A percentile compares a stretch with the other conserved stretches of the same genome.
phyloP scores from a whole-genome alignment of 2,113 vertebrate species.

The Scortum barcoo region DNA sequence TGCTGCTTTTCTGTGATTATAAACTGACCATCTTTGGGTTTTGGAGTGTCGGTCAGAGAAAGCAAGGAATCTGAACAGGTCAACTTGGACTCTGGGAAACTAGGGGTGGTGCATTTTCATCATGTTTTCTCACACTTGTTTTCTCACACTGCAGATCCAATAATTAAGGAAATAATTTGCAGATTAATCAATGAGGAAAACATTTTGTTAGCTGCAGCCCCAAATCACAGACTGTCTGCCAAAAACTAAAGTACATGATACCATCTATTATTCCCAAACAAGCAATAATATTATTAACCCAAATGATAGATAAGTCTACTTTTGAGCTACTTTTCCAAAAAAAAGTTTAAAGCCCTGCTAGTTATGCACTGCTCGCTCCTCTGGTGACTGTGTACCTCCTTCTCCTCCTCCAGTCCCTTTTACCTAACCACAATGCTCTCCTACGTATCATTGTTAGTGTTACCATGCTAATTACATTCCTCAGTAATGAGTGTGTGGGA shows the following conservation, averaged over 20 bases:
- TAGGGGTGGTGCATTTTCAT: too few relatives aligned
- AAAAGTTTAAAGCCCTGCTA: background rate
- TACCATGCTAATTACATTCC: conserved; percentile 68
- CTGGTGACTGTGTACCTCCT: conserved; percentile 7
- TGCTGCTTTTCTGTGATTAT: background rate
- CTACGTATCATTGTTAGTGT: conserved; percentile 44
- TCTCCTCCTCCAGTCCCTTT: conserved; percentile 27
- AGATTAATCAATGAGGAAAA: too few relatives aligned
- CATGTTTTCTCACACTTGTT: too few relatives aligned
- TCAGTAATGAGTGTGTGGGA: conserved; percentile 56
- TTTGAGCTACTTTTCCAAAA: background rate
- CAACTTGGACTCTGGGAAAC: too few relatives aligned
- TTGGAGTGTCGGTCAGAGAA: background rate
- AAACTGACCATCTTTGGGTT: background rate
- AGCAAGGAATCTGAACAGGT: background rate
- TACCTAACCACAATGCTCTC: conserved; percentile 37
- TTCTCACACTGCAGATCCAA: too few relatives aligned
- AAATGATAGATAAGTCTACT: background rate
- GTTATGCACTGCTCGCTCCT: background rate
- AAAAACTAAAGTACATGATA: background rate
- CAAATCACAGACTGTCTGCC: background rate
- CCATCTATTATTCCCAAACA: background rate
- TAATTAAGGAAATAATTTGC: too few relatives aligned
- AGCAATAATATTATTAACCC: background rate
- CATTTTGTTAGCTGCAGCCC: background rate